These are phyloP conservation scores for Plutomurus gul DNA, from an alignment of 1,140 invertebrate genomes.

Conservation along the genomic window DNA sequence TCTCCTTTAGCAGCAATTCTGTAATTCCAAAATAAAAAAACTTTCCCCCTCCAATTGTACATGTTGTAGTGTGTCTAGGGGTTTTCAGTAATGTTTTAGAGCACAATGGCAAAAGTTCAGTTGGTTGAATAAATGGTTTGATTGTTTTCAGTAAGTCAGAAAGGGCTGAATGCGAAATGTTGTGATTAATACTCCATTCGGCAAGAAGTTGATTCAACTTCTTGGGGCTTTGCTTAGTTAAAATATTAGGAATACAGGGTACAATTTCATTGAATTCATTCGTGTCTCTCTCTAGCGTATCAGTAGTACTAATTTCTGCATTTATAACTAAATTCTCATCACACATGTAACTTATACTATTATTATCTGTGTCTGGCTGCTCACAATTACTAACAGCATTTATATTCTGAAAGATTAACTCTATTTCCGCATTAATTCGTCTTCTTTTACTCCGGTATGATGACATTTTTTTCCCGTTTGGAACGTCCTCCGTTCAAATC, in stretches of 20 bases:
- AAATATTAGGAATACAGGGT: too few species aligned
- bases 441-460: neutral
- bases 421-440: neutral
- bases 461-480: slow-evolving; percentile 55
- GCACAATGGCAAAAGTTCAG: neutral
- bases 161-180: neutral
- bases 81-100: slow-evolving; percentile 19
- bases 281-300: too few species aligned
- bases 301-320: too few species aligned
- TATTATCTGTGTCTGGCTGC: neutral
- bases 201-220: neutral
- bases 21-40: slow-evolving; percentile 30
- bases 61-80: neutral
- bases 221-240: neutral
- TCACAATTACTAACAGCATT: too few species aligned
- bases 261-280: too few species aligned
- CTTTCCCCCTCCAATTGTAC: neutral
- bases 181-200: neutral
- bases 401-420: neutral
- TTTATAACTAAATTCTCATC: too few species aligned
- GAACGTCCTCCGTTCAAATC: slow-evolving; percentile 63
- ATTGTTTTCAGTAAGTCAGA: neutral
- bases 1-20: neutral
- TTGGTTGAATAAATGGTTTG: neutral
- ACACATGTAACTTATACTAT: too few species aligned